Evolutionary conservation across 2,113 vertebrate genomes (phyloP), one percentile per base, ranked within the genome.

Genomic region (Chelonoidis abingdonii): DNA sequence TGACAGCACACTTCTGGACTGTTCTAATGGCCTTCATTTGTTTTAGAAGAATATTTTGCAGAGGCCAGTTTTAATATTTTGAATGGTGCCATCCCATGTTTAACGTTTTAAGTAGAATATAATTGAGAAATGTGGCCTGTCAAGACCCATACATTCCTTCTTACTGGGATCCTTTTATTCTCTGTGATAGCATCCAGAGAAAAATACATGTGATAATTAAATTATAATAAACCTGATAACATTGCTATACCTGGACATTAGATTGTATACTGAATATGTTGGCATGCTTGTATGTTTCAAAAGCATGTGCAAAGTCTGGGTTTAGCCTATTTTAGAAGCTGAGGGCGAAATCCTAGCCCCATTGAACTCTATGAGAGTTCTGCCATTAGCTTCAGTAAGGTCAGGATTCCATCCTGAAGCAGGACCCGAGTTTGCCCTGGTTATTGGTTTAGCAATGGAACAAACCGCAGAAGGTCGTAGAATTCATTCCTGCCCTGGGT

Each of bases 111-210:
- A 85, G 50, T 5, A 6, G 35, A 35, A 38, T 8, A 9, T 72
- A 72, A n/a, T 4, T 38, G 65, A 72, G 62, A 91, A 78, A 57
- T 75, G 27, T 31, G 89, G 65, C n/a, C 91, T 94, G 95, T 95
- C 79, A 91, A 90, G 53, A 50, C 25, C 78, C 65, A 95, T 57
- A 54, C 50, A 29, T 83, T 89, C 76, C 57, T 59, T 95, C 17
- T 50, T 57, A 62, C 53, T 75, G 84, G 59, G 41, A 79, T 89
- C 84, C 92, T 87, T 84, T 65, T 35, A 12, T 79, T 95, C 50
- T 78, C 53, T 85, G 27, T 59, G 44, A 90, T 35, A 49, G 9
- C 85, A 38, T 62, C 76, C 35, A 29, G 81, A 59, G 83, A 91
- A 92, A 87, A 22, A 27, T 0, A 2, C 10, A 19, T 0, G 3